Percentiles rank a stretch among this genome's conserved stretches.
Conservation (phyloP, 2,113 vertebrate genomes). For the Microtus montanus region DNA sequence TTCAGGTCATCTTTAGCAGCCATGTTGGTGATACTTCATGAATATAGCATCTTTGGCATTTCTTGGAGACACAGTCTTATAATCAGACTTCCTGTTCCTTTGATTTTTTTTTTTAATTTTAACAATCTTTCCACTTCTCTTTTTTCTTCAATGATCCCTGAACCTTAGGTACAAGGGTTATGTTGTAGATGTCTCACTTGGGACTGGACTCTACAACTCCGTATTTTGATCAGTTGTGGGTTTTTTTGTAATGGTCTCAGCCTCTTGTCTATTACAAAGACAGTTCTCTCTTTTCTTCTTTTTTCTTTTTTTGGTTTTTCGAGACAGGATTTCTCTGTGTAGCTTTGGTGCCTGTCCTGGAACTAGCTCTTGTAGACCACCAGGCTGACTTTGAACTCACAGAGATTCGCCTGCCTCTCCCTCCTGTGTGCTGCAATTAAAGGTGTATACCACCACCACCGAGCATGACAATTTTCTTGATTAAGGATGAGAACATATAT, state of each 20-base stretch:
- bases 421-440: too few species aligned
- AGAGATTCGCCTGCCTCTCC: too few species aligned
- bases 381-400: too few species aligned
- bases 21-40: background rate
- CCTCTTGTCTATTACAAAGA: background rate
- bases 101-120: background rate
- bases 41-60: background rate
- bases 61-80: background rate
- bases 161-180: background rate
- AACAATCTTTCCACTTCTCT: background rate
- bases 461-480: background rate
- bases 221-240: too few species aligned
- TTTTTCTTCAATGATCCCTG: background rate
- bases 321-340: too few species aligned
- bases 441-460: too few species aligned
- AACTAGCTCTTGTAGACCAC: too few species aligned
- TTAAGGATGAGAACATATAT: background rate
- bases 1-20: background rate
- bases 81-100: background rate
- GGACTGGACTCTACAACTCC: background rate
- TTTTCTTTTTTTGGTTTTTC: too few species aligned
- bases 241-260: background rate
- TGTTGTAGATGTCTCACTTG: background rate
- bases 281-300: background rate
- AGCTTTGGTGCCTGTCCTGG: too few species aligned